Evolutionary conservation across 2,113 vertebrate genomes (phyloP).

Genomic region (Dendrocopos noguchii): DNA sequence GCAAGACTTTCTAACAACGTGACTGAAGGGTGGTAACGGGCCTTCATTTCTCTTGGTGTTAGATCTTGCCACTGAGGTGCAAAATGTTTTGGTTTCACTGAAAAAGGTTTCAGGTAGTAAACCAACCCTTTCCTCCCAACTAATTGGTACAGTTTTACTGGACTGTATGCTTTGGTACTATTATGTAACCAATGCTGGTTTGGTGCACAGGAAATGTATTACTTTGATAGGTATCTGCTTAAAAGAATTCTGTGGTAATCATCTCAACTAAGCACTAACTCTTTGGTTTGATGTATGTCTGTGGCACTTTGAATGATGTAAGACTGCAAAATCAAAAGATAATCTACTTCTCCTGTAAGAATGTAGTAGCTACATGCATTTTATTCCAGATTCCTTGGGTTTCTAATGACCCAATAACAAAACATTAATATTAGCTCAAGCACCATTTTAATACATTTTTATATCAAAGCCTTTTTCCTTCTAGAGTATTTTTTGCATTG

Average conservation of each 20-base stretch:
- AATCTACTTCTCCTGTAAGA: background rate
- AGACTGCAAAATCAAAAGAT: background rate
- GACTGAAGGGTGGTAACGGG: background rate
- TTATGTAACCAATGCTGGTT: rapidly evolving
- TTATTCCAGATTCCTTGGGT: background rate
- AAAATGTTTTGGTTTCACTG: background rate
- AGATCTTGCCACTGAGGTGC: background rate
- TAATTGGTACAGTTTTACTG: background rate
- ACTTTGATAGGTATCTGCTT: background rate
- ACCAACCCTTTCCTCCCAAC: background rate
- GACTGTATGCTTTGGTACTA: rapidly evolving
- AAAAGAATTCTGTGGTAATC: background rate
- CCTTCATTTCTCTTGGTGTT: background rate
- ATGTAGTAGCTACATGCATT: background rate
- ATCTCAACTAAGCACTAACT: background rate
- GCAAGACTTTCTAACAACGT: background rate
- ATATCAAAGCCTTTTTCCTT: background rate
- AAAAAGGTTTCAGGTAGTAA: background rate
- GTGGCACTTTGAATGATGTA: background rate
- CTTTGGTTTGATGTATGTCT: background rate
- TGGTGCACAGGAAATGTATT: background rate
- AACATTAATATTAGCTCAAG: background rate
- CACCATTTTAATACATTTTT: background rate
- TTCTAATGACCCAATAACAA: background rate
- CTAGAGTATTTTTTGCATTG: background rate